phyloP scores from a whole-genome alignment of 2,888 invertebrate species.

The Ptilodon capucinus region DNA sequence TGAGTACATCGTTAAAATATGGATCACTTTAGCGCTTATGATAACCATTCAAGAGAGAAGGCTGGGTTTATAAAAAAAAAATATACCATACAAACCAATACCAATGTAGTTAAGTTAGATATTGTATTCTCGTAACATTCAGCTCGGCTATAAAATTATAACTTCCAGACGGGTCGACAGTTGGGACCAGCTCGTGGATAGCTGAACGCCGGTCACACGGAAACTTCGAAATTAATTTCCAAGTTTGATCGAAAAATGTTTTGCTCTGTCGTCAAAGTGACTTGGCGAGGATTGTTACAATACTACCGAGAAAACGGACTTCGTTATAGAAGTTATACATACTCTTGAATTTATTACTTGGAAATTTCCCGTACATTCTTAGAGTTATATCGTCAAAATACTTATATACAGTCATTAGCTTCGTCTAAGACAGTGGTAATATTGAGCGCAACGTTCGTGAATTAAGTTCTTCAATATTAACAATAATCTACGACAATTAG shows the following conservation, averaged over 20 bases:
- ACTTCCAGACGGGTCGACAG: conserved; percentile 50
- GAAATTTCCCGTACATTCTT: no score
- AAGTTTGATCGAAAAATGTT: conserved; percentile 76
- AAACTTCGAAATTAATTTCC: conserved; percentile 74
- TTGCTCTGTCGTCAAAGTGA: conserved; percentile 51
- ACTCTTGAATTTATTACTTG: no score
- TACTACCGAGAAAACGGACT: conserved; percentile 17
- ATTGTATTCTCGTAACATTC: conserved; percentile 34
- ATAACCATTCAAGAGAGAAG: no score
- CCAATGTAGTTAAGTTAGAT: conserved; percentile 20
- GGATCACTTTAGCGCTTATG: no score
- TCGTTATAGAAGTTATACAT: no score
- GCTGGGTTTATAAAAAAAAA: neutral
- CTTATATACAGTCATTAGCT: no score
- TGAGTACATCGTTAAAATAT: no score
- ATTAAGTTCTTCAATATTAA: no score
- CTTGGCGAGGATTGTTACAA: conserved; percentile 24
- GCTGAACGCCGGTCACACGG: conserved; percentile 55
- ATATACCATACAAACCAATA: conserved; percentile 11
- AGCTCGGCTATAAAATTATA: conserved; percentile 57
- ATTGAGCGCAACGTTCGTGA: no score
- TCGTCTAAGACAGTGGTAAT: no score
- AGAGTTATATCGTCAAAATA: no score
- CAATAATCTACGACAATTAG: no score
- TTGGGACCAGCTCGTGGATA: conserved; percentile 41